Evolutionary conservation across 2,113 vertebrate genomes (phyloP).

Genomic region (Anseranas semipalmata): DNA sequence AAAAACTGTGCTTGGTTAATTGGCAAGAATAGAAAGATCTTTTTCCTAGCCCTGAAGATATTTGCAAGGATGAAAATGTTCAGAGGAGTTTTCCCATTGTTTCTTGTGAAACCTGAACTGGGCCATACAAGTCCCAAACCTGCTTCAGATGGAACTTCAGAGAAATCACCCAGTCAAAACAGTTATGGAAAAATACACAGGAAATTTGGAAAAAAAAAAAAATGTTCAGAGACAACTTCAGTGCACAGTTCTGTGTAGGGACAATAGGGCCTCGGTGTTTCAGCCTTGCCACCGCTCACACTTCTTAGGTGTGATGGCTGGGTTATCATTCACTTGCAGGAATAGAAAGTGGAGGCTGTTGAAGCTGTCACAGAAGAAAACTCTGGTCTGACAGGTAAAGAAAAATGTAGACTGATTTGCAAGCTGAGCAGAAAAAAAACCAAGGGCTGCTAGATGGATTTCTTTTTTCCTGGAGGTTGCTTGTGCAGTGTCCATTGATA

Average conservation of each 20-base stretch:
- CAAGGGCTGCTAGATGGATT: neutral
- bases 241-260: neutral
- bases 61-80: neutral
- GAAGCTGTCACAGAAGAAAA: neutral
- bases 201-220: neutral
- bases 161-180: neutral
- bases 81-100: neutral
- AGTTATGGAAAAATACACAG: neutral
- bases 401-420: neutral
- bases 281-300: neutral
- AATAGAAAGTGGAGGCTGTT: slow-evolving; percentile 30
- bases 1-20: slow-evolving; percentile 31
- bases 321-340: neutral
- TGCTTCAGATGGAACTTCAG: neutral
- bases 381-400: slow-evolving; percentile 4
- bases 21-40: neutral
- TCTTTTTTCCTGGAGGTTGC: neutral
- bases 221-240: neutral
- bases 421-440: neutral
- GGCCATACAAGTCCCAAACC: neutral
- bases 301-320: neutral
- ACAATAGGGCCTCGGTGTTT: neutral
- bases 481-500: neutral
- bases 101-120: neutral
- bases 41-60: slow-evolving; percentile 7